Percentiles rank a stretch among this genome's conserved stretches.
These are phyloP conservation scores for Corvus moneduloides DNA, from an alignment of 2,113 vertebrate genomes.

Conservation along the genomic window DNA sequence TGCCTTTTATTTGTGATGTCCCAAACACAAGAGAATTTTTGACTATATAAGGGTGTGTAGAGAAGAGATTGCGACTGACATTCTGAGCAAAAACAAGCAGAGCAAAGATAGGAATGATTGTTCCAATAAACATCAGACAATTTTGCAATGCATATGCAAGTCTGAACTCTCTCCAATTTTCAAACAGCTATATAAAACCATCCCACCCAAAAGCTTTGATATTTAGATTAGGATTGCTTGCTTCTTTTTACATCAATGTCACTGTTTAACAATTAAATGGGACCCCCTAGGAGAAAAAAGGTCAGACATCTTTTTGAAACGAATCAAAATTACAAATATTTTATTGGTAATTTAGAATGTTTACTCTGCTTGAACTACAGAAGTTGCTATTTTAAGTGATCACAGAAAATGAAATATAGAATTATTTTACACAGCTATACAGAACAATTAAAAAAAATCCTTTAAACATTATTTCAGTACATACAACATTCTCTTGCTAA, in stretches of 20 bases:
- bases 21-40: constrained; percentile 12
- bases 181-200: background rate
- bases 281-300: background rate
- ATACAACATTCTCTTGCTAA: constrained; percentile 31
- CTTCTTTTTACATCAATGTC: background rate
- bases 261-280: background rate
- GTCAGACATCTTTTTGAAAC: background rate
- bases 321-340: constrained; percentile 44
- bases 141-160: background rate
- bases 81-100: constrained; percentile 37
- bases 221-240: background rate
- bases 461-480: constrained; percentile 8
- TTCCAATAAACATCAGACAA: constrained; percentile 24
- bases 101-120: constrained; percentile 18
- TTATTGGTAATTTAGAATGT: constrained; percentile 69
- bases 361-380: constrained; percentile 47
- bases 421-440: constrained; percentile 61
- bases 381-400: constrained; percentile 44
- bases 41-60: constrained; percentile 48
- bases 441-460: constrained; percentile 3
- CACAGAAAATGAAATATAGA: constrained; percentile 47
- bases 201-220: background rate
- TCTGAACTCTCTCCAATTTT: constrained; percentile 14
- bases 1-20: constrained; percentile 1
- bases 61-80: background rate